Evolutionary conservation across 2,797 vertebrate genomes (phyloP).

Genomic region (Paratrypauchen microcephalus): DNA sequence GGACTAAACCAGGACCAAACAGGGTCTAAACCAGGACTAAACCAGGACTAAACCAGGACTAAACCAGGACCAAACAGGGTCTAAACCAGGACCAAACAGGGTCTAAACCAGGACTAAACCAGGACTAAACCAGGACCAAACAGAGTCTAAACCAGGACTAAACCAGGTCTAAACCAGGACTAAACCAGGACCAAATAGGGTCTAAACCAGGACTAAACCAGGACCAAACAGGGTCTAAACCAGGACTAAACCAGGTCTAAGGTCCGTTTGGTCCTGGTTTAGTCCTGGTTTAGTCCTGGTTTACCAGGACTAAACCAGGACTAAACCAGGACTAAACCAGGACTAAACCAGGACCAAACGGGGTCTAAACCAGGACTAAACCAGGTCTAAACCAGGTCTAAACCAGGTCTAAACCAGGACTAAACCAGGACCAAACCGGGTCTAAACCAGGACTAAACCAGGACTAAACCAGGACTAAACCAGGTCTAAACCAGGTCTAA

Average conservation of each 20-base stretch:
- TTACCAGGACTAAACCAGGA: neutral
- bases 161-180: neutral
- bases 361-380: neutral
- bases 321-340: neutral
- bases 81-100: constrained; percentile 70
- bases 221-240: constrained; percentile 71
- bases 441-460: neutral
- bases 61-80: constrained; percentile 72
- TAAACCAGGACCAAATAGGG: neutral
- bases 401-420: neutral
- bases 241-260: constrained; percentile 72
- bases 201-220: neutral
- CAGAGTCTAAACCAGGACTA: neutral
- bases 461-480: constrained; percentile 71
- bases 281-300: too few relatives aligned
- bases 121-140: neutral
- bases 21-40: neutral
- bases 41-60: neutral
- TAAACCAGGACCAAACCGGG: neutral
- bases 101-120: neutral
- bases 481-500: constrained; percentile 72
- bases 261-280: too few relatives aligned
- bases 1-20: neutral
- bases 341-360: neutral
- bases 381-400: neutral